A percentile compares a stretch with the other conserved stretches of the same genome.
Evolutionary conservation across 2,113 vertebrate species (phyloP).

Genomic region (Pseudonaja textilis): DNA sequence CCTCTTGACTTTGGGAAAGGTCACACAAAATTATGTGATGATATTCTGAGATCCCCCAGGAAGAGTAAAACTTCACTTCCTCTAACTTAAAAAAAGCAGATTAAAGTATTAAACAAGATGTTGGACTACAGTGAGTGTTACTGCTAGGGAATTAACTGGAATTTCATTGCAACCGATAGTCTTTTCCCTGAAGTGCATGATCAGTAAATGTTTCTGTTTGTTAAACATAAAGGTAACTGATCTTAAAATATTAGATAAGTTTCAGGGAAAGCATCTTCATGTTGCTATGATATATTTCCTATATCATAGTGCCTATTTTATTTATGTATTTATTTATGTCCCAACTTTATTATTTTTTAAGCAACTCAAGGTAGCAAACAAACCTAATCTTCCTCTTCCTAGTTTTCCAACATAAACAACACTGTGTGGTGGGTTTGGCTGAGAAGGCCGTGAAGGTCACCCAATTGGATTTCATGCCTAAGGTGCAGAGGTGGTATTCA

Average conservation of each 20-base stretch:
- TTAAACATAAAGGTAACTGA: background rate
- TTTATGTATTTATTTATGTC: too few relatives aligned
- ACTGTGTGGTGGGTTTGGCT: too few relatives aligned
- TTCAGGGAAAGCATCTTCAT: background rate
- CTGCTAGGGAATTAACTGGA: background rate
- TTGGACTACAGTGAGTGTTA: background rate
- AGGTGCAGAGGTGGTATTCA: too few relatives aligned
- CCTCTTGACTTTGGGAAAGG: background rate
- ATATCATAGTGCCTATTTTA: background rate
- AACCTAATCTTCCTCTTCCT: too few relatives aligned
- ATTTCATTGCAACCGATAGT: background rate
- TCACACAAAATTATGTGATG: background rate
- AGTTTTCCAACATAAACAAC: too few relatives aligned
- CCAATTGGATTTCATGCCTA: too few relatives aligned
- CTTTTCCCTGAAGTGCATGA: background rate
- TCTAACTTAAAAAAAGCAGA: slow-evolving; percentile 11
- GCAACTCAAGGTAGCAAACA: too few relatives aligned
- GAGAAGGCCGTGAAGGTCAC: too few relatives aligned
- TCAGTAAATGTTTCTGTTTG: background rate
- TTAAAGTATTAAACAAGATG: background rate
- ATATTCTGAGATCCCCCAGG: background rate
- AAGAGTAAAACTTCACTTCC: slow-evolving; percentile 17
- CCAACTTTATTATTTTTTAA: too few relatives aligned
- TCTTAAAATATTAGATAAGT: background rate
- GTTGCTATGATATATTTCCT: background rate